Base-by-base conservation (phyloP, 2,797 vertebrate species). In the Paguma larvata region DNA sequence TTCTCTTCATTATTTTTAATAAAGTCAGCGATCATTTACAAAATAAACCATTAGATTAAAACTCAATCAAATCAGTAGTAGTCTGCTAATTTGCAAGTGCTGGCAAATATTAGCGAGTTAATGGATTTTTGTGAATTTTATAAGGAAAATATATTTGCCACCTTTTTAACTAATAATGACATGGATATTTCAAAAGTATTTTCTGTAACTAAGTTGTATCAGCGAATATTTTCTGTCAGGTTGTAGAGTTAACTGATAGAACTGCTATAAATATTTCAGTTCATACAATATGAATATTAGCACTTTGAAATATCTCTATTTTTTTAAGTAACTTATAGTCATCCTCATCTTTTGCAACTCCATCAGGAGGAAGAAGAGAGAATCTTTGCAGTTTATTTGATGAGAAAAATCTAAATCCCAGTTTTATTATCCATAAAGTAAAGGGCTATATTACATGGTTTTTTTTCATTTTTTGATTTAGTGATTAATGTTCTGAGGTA, bases 1-100 rank as follows among this genome's bases (percentile, higher is more conserved):
- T 63, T 62, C 12, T 92, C 32, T n/a, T 79, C n/a, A 89, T 80
- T 62, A 44, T 46, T 95, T 83, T 63, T 67, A 87, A 86, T 56
- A 62, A 84, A 89, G 23, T 73, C 10, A 59, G 8, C 38, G 8
- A 68, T 77, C 16, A 44, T 63, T 80, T 91, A 53, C 85, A 8
- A 89, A 90, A 56, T 79, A 34, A 70, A 62, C 15, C 6, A 59
- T 62, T 73, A 53, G 13, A 83, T 56, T 83, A 51, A 79, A 83
- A 87, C 7, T 87, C 15, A 93, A 32, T 34, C 11, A 80, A 75
- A 51, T 82, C 14, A 67, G 8, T 53, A n/a, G 32, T 6, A 94
- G 48, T 38, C 0, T 44, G 12, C 3, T 79, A 78, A 82, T 70
- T 63, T 73, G 18, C 16, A 78, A n/a, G 30, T 62, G 5, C 11